A percentile compares a stretch with the other conserved stretches of the same genome.
Conservation (phyloP, 2,797 vertebrate genomes). For the Manis crassicaudata region DNA sequence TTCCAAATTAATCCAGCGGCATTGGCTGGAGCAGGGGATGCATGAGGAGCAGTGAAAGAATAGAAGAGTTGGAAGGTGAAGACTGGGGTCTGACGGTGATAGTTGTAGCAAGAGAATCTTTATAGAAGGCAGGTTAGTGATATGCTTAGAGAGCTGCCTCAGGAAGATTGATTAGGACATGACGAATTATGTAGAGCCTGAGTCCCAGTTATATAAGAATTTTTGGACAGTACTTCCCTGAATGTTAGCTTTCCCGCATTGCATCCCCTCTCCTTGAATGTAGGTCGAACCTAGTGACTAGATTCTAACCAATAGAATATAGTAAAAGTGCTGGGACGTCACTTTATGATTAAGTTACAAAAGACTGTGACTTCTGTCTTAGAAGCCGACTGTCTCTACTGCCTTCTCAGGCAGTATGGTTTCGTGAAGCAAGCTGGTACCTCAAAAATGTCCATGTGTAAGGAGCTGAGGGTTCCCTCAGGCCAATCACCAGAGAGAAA, state of each 20-base stretch:
- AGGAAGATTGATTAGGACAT: not conserved
- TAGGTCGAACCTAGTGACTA: not conserved
- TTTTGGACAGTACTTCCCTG: not conserved
- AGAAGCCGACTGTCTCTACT: not conserved
- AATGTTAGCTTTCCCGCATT: not conserved
- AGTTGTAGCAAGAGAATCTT: not conserved
- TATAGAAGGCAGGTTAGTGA: not conserved
- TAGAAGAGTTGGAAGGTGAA: constrained; percentile 41
- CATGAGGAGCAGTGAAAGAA: not conserved
- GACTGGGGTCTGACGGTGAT: not conserved
- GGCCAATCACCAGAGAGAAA: not conserved
- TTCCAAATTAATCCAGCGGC: not conserved
- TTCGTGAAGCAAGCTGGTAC: not conserved
- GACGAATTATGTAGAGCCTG: not conserved
- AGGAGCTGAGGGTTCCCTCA: not conserved
- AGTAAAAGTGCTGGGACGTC: not conserved
- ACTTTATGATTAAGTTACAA: not conserved
- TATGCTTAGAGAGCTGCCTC: not conserved
- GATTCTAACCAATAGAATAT: not conserved
- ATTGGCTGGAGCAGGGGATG: not conserved
- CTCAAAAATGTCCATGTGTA: not conserved
- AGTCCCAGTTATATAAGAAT: not conserved
- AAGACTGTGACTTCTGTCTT: not conserved
- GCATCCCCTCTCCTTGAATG: not conserved
- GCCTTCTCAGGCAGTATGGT: not conserved